Evolutionary conservation across 2,113 vertebrate genomes (phyloP).

Genomic region (Vulpes ferrilata): DNA sequence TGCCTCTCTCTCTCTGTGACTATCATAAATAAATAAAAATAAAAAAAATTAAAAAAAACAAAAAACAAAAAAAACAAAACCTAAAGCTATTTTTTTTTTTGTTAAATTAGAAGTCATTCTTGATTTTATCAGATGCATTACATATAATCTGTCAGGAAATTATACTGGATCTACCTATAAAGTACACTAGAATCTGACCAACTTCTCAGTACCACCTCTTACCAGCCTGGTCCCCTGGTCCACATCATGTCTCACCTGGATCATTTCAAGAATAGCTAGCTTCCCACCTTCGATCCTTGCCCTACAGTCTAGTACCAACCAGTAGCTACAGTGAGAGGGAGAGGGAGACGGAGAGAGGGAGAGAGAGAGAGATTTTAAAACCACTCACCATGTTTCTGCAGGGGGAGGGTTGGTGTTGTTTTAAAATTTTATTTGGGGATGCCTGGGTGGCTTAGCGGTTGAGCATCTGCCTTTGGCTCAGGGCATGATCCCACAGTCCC

Average conservation of each 20-base stretch:
- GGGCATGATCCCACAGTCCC: too few species aligned
- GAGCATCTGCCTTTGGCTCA: too few species aligned
- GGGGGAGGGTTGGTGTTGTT: too few species aligned
- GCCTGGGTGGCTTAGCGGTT: too few species aligned
- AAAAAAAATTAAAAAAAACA: too few species aligned
- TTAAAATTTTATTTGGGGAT: too few species aligned
- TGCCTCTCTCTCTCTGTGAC: too few species aligned
- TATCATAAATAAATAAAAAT: too few species aligned
- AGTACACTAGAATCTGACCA: slow-evolving; percentile 32
- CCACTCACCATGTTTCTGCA: too few species aligned
- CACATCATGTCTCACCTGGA: not conserved
- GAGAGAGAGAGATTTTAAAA: not conserved
- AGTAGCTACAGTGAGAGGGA: not conserved
- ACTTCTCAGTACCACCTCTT: not conserved
- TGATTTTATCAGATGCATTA: not conserved
- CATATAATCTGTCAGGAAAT: not conserved
- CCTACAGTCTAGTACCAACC: not conserved
- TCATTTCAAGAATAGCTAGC: not conserved
- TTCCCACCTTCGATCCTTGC: not conserved
- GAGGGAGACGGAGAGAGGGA: not conserved
- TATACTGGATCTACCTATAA: slow-evolving; percentile 4
- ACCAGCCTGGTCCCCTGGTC: not conserved
- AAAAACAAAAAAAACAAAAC: too few species aligned
- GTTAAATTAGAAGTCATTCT: slow-evolving; percentile 29
- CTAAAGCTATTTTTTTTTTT: not conserved